Conservation (phyloP, 2,113 vertebrate genomes). For the Psittacara wagleri region DNA sequence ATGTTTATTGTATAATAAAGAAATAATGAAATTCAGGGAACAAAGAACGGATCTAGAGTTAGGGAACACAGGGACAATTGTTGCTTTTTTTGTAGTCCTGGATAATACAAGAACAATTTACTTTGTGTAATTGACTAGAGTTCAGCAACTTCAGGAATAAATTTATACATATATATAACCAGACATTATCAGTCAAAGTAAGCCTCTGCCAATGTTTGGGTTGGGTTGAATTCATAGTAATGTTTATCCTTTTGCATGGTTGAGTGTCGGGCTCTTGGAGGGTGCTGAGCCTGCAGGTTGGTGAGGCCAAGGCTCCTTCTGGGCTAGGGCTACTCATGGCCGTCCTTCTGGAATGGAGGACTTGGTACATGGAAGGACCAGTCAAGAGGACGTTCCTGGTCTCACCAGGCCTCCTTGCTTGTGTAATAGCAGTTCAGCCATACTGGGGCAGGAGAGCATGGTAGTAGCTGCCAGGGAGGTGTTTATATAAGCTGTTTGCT, state of each 20-base stretch:
- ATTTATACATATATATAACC: not conserved
- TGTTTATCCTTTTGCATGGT: not conserved
- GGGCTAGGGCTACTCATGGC: fast-evolving
- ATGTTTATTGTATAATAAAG: not conserved
- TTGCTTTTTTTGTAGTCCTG: not conserved
- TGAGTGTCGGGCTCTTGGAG: not conserved
- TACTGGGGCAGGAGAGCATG: fast-evolving
- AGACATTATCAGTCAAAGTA: not conserved
- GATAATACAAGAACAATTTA: not conserved
- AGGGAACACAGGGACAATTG: not conserved
- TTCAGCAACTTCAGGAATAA: not conserved
- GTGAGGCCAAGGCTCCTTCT: fast-evolving
- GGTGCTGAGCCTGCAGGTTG: not conserved
- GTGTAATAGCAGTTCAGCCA: not conserved
- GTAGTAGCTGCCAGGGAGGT: not conserved
- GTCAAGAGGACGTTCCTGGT: fast-evolving
- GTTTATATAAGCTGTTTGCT: not conserved
- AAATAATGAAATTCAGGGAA: slow-evolving; percentile 7
- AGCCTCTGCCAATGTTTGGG: not conserved
- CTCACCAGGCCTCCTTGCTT: not conserved
- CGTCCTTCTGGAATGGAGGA: fast-evolving
- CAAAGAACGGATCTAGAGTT: not conserved
- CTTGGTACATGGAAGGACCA: not conserved
- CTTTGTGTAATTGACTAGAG: slow-evolving; percentile 6
- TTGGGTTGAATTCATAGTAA: not conserved